Evolutionary conservation across 2,113 vertebrate species (phyloP).

Genomic region (Myotis brandtii): DNA sequence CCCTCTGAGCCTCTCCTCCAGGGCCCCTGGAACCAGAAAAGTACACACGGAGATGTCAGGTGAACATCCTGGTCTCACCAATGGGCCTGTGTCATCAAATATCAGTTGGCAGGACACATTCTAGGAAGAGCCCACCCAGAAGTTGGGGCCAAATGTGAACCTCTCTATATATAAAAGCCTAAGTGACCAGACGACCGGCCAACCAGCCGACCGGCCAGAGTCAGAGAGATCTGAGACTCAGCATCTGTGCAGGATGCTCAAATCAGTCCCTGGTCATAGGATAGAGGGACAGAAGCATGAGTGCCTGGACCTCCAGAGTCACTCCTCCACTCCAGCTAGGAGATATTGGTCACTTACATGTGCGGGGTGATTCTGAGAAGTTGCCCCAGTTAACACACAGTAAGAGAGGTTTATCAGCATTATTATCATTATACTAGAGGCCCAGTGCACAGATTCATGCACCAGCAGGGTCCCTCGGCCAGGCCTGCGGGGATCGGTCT

Average conservation of each 20-base stretch:
- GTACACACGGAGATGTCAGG: neutral
- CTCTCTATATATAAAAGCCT: too few species aligned
- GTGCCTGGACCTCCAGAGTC: neutral
- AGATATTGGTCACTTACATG: neutral
- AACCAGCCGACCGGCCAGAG: too few species aligned
- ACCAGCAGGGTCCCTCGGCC: too few species aligned
- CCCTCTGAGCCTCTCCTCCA: slow-evolving; percentile 47
- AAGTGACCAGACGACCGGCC: too few species aligned
- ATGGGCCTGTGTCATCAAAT: neutral
- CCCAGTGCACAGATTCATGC: too few species aligned
- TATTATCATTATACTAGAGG: neutral
- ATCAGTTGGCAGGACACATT: fast-evolving
- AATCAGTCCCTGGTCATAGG: neutral
- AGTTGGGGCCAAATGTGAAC: neutral
- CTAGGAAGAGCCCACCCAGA: neutral
- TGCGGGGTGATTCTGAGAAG: neutral
- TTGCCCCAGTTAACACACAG: neutral
- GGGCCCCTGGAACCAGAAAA: slow-evolving; percentile 80
- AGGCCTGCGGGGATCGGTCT: too few species aligned
- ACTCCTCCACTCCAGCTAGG: neutral
- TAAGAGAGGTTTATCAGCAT: neutral
- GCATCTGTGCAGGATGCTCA: neutral
- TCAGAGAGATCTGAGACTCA: neutral
- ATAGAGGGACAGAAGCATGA: neutral
- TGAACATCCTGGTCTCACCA: fast-evolving